These are phyloP conservation scores for Chironex yamaguchii DNA, from an alignment of 30 jellyfish, hydroid and myxozoan genomes.

Conservation along the genomic window DNA sequence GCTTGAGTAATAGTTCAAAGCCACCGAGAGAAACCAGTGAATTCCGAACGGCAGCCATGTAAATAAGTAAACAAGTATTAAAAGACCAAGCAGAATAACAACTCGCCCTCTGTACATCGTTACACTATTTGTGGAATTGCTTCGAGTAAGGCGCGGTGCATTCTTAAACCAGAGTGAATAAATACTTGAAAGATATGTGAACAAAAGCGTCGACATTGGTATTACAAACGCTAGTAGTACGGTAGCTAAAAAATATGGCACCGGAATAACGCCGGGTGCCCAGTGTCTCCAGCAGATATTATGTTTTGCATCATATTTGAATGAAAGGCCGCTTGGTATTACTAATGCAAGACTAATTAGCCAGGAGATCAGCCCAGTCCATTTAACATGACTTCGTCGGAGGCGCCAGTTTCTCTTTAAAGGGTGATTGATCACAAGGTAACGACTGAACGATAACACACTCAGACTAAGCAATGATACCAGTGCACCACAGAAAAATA, in stretches of 20 bases:
- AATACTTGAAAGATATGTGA: constrained; percentile 84
- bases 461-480: constrained; percentile 87
- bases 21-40: constrained; percentile 92
- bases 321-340: constrained; percentile 84
- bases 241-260: constrained; percentile 74
- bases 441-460: constrained; percentile 83
- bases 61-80: constrained; percentile 75
- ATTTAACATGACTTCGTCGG: constrained; percentile 57
- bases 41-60: constrained; percentile 94
- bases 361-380: constrained; percentile 70
- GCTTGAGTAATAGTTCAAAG: constrained; percentile 53
- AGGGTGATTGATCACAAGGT: constrained; percentile 89
- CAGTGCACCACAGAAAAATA: constrained; percentile 80
- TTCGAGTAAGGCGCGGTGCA: constrained; percentile 33
- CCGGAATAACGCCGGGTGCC: constrained; percentile 85
- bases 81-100: constrained; percentile 76
- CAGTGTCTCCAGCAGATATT: constrained; percentile 84
- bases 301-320: constrained; percentile 68
- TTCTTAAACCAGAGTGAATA: constrained; percentile 87
- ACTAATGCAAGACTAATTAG: constrained; percentile 57
- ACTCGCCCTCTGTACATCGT: constrained; percentile 69
- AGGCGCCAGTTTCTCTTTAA: constrained; percentile 83
- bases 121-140: constrained; percentile 62
- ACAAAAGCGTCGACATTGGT: constrained; percentile 80
- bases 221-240: constrained; percentile 71